Base-by-base conservation (phyloP, 1,140 invertebrate genomes). In the Cryptotermes secundus region DNA sequence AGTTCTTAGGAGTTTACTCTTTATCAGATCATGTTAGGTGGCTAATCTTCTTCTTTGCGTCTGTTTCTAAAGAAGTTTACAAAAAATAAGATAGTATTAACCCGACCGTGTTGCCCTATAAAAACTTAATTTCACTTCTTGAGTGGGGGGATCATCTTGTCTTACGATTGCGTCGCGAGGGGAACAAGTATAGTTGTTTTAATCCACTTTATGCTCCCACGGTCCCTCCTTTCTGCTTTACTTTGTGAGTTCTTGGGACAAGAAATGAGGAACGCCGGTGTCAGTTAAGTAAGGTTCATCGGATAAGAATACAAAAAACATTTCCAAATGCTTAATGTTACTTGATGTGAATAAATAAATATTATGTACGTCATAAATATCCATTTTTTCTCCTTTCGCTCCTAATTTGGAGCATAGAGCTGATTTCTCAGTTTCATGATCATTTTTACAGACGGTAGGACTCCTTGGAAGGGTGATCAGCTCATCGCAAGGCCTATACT, bases 121-220 rank as follows among this genome's bases (percentile, higher is more conserved):
- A 72, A 72, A 72, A 72, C 26, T 72, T 72, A 72, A 72, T 72
- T 72, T 31, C 59, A 72, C 26, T 72, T 72, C 59, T 72, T 72
- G 59, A 72, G 9, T n/a, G 26, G 59, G n/a, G 38, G 59, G 59
- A 31, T n/a, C 59, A n/a, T 72, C 59, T 72, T 31, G 59, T 72
- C 26, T 72, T 72, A 72, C 26, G 3, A 19, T 4, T 38, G 45
- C 16, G 19, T 19, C 45, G 45, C n/a, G 59, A 72, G 59, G 59
- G 59, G 26, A 72, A 72, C 59, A n/a, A 4, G 59, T 72, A n/a
- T 31, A 31, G 59, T 72, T 31, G 59, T 72, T 72, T 72, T 72
- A 72, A 72, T 72, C 59, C 59, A 72, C 59, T 31, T 31, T 72
- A 72, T 72, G n/a, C 59, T 26, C 59, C 31, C 6, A 31, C 59